Conservation (phyloP, 2,113 vertebrate genomes). For the Grammomys dolichurus region DNA sequence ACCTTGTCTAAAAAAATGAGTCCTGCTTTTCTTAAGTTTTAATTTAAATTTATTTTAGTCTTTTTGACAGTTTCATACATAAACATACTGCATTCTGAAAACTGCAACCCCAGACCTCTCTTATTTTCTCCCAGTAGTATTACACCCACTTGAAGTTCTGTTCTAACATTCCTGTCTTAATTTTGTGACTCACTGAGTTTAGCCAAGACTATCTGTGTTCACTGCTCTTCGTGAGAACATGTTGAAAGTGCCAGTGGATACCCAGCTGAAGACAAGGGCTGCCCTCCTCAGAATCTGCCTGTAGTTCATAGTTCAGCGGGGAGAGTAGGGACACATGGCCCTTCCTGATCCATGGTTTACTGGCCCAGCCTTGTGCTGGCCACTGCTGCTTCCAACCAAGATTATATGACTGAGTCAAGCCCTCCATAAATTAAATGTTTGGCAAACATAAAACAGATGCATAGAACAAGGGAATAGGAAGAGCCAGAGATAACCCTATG, state of each 20-base stretch:
- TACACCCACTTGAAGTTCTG: neutral
- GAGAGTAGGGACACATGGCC: neutral
- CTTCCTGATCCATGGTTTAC: neutral
- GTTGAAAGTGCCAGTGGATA: neutral
- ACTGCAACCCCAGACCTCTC: neutral
- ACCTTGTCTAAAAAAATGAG: neutral
- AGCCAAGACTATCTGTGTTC: neutral
- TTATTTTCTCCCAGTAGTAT: neutral
- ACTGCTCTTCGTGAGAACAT: neutral
- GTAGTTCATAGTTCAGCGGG: neutral
- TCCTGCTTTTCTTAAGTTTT: neutral
- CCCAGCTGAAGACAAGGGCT: neutral
- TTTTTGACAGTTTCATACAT: neutral
- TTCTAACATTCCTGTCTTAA: neutral
- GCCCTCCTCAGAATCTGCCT: neutral
- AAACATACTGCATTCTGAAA: neutral
- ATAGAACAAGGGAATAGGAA: neutral
- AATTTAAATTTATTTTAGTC: neutral
- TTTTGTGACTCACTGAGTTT: neutral
- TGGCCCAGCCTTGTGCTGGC: neutral
- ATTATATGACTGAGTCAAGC: neutral
- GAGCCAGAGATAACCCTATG: neutral
- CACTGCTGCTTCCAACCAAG: neutral
- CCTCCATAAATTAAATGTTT: neutral
- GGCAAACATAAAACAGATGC: neutral